Base-by-base conservation (phyloP, 1,140 invertebrate species). In the Drepana arcuata region DNA sequence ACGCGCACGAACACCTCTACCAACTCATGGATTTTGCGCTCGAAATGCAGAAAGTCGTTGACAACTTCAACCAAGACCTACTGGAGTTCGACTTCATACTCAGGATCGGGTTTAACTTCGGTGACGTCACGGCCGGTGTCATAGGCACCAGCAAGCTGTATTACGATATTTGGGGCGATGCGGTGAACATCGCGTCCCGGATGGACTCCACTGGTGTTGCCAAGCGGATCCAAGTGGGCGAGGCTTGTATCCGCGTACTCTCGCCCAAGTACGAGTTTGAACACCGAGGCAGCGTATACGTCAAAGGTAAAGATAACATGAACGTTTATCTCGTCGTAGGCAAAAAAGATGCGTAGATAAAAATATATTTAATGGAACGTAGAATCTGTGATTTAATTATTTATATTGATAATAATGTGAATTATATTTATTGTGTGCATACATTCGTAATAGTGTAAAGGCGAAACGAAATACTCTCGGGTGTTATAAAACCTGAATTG, bases 151-250 rank as follows among this genome's bases (percentile, higher is more conserved):
- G 93, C 0, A 99, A 98, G 66, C 84, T 98, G 10, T 95, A 96
- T 61, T 99, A 98, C 53, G 97, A 99, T 72, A 98, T 99, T 34
- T 99, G 97, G 97, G 97, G 97, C 0, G 96, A 99, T 80, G 95
- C 97, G 0, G 96, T 98, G 0, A 99, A 99, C 80, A 97, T 99
- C 34, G 95, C 97, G 0, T 96, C 93, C 2, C 84, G 97, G 34
- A 98, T 95, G 97, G 97, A 99, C 67, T 96, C 95, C 0, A 96
- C 94, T 0, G 94, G 95, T 0, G 88, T 97, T 0, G 86, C 89
- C 3, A 92, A 94, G 35, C 85, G 91, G 34, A 95, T 97, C 47
- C 96, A 99, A 72, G 89, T 97, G 5, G 90, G 91, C 1, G 90
- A 90, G 56, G 87, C 89, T 24, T 92, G 91, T 54, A 70, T 94